Conservation (phyloP, 2,888 invertebrate species). For the Spicauda simplicius region DNA sequence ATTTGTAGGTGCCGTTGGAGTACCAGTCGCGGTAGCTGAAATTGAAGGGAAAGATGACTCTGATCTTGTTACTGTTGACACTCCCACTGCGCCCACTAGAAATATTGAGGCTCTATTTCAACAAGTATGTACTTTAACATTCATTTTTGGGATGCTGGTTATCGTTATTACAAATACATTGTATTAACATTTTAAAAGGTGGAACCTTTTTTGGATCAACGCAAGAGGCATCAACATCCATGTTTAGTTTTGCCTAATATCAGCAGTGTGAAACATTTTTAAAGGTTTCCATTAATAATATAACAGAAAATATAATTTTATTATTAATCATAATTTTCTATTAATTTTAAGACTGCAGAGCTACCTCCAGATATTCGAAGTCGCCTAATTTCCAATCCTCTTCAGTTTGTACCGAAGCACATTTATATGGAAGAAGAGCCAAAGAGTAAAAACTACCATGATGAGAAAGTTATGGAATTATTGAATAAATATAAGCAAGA, state of each 20-base stretch:
- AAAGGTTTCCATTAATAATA: too few species aligned
- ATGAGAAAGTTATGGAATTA: constrained; percentile 68
- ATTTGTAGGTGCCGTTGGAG: constrained; percentile 56
- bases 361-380: constrained; percentile 68
- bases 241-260: too few species aligned
- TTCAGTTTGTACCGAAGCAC: constrained; percentile 73
- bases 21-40: constrained; percentile 88
- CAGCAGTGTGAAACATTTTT: too few species aligned
- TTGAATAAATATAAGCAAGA: constrained; percentile 74
- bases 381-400: constrained; percentile 60
- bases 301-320: too few species aligned
- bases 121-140: constrained; percentile 83
- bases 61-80: constrained; percentile 90
- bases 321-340: neutral
- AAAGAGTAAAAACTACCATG: constrained; percentile 53
- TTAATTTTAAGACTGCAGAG: constrained; percentile 66
- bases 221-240: too few species aligned
- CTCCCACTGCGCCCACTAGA: constrained; percentile 88
- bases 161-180: too few species aligned
- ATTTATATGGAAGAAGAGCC: constrained; percentile 78
- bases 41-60: constrained; percentile 93
- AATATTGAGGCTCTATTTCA: constrained; percentile 89
- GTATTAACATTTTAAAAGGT: too few species aligned
- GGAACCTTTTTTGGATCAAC: too few species aligned
- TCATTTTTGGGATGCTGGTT: too few species aligned